Percentiles rank a stretch among this genome's conserved stretches.
phyloP scores from a whole-genome alignment of 2,797 vertebrate genomes.

The Galago senegalensis region DNA sequence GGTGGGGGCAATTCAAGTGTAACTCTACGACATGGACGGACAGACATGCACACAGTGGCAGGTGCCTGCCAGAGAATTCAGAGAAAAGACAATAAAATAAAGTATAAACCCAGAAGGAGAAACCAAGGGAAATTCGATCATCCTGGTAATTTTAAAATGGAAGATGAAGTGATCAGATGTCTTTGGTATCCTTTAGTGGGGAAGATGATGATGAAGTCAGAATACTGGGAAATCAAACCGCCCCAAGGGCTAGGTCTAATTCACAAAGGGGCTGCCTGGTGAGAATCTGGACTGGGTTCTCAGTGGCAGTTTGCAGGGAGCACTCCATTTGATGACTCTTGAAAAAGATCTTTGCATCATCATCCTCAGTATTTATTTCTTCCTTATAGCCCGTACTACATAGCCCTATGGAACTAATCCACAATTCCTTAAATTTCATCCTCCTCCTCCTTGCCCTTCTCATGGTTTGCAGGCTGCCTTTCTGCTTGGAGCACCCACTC shows the following conservation, averaged over 20 bases:
- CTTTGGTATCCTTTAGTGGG: neutral
- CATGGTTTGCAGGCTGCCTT: neutral
- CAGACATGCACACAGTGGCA: neutral
- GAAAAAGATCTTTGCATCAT: neutral
- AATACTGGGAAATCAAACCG: neutral
- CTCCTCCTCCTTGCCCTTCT: neutral
- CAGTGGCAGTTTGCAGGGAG: neutral
- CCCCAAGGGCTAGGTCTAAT: neutral
- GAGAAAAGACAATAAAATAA: neutral
- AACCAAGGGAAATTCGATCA: neutral
- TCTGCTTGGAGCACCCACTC: neutral
- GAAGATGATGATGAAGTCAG: slow-evolving; percentile 48
- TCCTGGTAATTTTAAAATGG: neutral
- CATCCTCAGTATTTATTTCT: neutral
- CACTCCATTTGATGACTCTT: neutral
- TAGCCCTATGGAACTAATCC: neutral
- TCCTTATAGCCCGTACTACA: neutral
- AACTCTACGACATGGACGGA: neutral
- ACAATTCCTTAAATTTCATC: neutral
- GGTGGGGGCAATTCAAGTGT: neutral
- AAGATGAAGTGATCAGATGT: neutral
- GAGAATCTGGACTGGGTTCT: neutral
- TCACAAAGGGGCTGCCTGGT: neutral
- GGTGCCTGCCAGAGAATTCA: neutral
- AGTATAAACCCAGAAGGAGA: neutral